A percentile compares a stretch with the other conserved stretches of the same genome.
These are phyloP conservation scores for Pseudochaenichthys georgianus DNA, from an alignment of 2,797 vertebrate genomes.

Conservation along the genomic window DNA sequence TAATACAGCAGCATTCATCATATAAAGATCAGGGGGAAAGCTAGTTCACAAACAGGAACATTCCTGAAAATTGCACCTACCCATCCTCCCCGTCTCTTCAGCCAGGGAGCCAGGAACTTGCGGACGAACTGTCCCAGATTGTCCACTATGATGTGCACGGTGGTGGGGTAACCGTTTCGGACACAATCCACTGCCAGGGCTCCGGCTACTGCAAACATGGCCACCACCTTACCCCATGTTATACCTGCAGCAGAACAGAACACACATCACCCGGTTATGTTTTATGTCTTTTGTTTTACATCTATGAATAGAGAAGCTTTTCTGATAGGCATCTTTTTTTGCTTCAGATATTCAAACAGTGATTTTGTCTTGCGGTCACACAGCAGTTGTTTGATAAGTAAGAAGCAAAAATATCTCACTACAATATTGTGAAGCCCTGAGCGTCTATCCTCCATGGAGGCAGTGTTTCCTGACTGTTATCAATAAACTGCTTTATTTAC, in stretches of 20 bases:
- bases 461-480: background rate
- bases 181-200: slow-evolving; percentile 97
- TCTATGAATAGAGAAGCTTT: background rate
- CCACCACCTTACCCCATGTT: slow-evolving; percentile 97
- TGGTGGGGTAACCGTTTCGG: slow-evolving; percentile 88
- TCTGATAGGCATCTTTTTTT: background rate
- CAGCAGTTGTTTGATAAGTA: background rate
- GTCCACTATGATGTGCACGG: slow-evolving; percentile 93
- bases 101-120: slow-evolving; percentile 92
- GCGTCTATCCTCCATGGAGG: background rate
- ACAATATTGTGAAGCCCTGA: background rate
- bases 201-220: slow-evolving; percentile 93
- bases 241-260: slow-evolving; percentile 84
- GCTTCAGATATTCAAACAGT: slow-evolving; percentile 15
- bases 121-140: slow-evolving; percentile 95
- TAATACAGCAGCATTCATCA: background rate
- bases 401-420: background rate
- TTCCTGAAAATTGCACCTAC: slow-evolving; percentile 80
- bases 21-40: background rate
- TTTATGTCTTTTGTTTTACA: background rate
- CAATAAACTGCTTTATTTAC: slow-evolving; percentile 21
- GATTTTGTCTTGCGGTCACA: slow-evolving; percentile 24
- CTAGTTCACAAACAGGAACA: background rate
- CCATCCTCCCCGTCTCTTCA: slow-evolving; percentile 96
- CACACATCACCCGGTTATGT: background rate